Evolutionary conservation across 2,113 vertebrate species (phyloP), one percentile per base, ranked within the genome.

Genomic region (Myiagra hebetior): DNA sequence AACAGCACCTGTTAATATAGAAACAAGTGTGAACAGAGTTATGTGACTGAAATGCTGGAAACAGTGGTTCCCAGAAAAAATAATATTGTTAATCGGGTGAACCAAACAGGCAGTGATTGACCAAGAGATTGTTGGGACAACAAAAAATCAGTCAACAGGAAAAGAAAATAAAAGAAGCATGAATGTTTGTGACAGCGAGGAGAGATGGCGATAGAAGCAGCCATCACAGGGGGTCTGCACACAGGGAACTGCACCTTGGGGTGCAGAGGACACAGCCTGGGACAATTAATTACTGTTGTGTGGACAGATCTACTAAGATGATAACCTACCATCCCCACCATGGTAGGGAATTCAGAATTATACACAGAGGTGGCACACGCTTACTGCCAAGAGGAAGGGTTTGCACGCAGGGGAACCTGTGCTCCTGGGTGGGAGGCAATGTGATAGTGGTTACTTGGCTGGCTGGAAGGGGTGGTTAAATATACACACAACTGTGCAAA

Each of bases 101-200:
- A 47, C 42, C 76, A 69, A 92, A 19, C 6, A 60, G 8, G 7
- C 10, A 64, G 13, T 67, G 10, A 62, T 30, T 67, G 28, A 42
- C 6, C 30, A 49, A 70, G 14, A 44, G 4, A 39, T 17, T 35
- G 11, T 28, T 83, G 42, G 11, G 17, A 62, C 63, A 70, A 68
- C 4, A 84, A 31, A 46, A 7, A 42, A 22, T 0, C 4, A 37
- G 11, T 46, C 10, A 85, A 9, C 2, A 6, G 10, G 21, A 86
- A 86, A 86, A 76, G 6, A 44, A 83, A 85, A 47, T 11, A 7
- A 33, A 83, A 78, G 21, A 18, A 37, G 1, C 7, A 31, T 10
- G 8, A 64, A 9, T 60, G 50, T 64, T 84, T 77, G 13, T 64
- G 19, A 17, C 11, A 37, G 4, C 0, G 0, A 62, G 50, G 18